These are phyloP conservation scores for Acanthosepion lycidas DNA, from an alignment of 2,888 invertebrate species.

Conservation along the genomic window DNA sequence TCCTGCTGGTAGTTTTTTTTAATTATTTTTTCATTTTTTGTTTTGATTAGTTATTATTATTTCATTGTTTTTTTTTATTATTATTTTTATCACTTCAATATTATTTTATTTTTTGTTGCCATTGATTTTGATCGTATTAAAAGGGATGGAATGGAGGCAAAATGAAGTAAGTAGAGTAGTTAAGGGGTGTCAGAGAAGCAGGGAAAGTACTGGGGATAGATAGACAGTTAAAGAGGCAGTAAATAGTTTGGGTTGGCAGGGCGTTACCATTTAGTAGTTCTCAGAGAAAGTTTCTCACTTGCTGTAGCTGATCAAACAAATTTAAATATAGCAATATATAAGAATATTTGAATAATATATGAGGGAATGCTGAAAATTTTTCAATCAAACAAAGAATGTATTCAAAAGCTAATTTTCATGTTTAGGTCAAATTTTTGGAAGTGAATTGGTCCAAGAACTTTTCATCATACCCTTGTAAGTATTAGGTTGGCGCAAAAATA, in stretches of 20 bases:
- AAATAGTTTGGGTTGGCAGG: background rate
- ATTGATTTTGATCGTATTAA: background rate
- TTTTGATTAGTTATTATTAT: background rate
- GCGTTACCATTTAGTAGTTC: background rate
- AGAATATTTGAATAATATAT: too few species aligned
- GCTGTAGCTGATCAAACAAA: background rate
- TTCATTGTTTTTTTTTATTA: background rate
- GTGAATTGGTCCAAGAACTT: too few species aligned
- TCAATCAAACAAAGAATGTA: too few species aligned
- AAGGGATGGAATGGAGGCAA: background rate
- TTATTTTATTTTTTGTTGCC: background rate
- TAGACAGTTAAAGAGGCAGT: background rate
- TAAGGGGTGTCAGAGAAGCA: background rate
- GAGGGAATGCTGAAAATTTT: too few species aligned
- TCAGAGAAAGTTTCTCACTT: conserved; percentile 33
- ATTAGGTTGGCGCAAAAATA: too few species aligned
- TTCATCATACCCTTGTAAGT: too few species aligned
- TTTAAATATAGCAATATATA: too few species aligned
- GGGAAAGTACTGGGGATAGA: background rate
- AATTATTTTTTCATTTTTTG: background rate
- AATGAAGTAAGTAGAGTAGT: background rate
- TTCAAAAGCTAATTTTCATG: too few species aligned
- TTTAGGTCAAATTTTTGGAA: too few species aligned
- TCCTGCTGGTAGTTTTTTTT: background rate
- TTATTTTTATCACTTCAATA: background rate